Percentiles rank a stretch among this genome's conserved stretches.
These are phyloP conservation scores for Pseudonaja textilis DNA, from an alignment of 2,113 vertebrate species.

Conservation along the genomic window DNA sequence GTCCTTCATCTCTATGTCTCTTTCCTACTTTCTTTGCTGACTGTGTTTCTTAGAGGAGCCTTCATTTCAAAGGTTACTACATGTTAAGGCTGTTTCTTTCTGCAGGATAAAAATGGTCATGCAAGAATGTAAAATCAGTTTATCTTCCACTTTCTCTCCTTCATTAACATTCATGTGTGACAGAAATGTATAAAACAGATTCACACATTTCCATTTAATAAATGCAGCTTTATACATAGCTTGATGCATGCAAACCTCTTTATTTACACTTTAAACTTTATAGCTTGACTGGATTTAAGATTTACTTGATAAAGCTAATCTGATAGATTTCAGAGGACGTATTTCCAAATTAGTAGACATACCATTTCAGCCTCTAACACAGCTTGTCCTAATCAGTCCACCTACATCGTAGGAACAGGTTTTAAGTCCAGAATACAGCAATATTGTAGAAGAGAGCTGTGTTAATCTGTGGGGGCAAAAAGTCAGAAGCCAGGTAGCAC, in stretches of 20 bases:
- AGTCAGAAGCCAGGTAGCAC: neutral
- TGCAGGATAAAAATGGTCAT: neutral
- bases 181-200: neutral
- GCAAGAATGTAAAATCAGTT: neutral
- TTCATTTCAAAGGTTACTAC: neutral
- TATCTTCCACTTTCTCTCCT: neutral
- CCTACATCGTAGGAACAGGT: neutral
- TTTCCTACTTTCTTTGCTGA: neutral
- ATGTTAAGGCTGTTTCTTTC: neutral
- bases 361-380: neutral
- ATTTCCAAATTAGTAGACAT: neutral
- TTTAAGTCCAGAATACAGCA: neutral
- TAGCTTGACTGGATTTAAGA: neutral
- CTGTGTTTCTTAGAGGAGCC: neutral
- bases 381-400: neutral
- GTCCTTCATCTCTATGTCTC: neutral
- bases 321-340: neutral
- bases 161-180: neutral
- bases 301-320: neutral
- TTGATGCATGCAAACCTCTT: neutral
- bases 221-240: neutral
- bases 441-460: neutral
- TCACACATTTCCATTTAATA: neutral
- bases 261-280: neutral
- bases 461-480: neutral